Evolutionary conservation across 2,888 invertebrate species (phyloP).

Genomic region (Tipula helvola): DNA sequence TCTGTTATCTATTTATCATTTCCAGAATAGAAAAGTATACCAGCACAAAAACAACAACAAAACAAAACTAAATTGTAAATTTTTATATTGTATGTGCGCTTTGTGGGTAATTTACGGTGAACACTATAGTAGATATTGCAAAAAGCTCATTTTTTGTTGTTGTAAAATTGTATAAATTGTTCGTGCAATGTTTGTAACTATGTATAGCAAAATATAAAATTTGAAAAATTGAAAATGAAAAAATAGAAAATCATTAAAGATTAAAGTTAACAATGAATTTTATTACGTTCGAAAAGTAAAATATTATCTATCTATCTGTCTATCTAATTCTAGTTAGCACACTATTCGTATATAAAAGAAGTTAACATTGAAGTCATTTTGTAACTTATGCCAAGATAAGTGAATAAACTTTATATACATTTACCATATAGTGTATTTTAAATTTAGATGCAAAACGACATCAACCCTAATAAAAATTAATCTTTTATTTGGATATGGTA

Average conservation of each 20-base stretch:
- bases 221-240: neutral
- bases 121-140: neutral
- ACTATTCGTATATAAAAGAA: neutral
- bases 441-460: neutral
- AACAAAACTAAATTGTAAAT: neutral
- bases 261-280: neutral
- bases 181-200: neutral
- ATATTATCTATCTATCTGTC: neutral
- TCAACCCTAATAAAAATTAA: neutral
- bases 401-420: neutral
- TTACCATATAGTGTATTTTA: too few relatives aligned
- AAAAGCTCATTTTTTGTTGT: neutral
- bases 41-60: neutral
- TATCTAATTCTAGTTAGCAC: neutral
- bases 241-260: neutral
- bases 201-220: neutral
- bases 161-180: neutral
- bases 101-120: neutral
- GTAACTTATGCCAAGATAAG: neutral
- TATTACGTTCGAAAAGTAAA: neutral
- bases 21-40: neutral
- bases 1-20: neutral
- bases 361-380: neutral
- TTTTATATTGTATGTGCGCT: neutral
- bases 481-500: too few relatives aligned